Percentiles rank a stretch among this genome's conserved stretches.
phyloP scores from a whole-genome alignment of 2,113 vertebrate species.

The Azemiops feae region DNA sequence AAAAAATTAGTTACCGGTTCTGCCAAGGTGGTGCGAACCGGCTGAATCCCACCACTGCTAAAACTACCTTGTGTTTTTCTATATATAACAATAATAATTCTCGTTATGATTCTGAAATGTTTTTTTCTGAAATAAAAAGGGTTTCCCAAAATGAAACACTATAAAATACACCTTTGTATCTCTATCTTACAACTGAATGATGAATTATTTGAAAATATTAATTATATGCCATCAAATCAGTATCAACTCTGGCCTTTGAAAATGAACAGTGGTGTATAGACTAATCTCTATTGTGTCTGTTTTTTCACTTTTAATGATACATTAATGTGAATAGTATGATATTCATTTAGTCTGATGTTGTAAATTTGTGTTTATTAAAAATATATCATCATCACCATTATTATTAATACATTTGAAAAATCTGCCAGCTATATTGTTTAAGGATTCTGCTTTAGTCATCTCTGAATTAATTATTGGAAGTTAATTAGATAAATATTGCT shows the following conservation, averaged over 20 bases:
- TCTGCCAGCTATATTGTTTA: not conserved
- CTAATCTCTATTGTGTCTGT: not conserved
- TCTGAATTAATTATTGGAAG: not conserved
- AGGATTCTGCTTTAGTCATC: not conserved
- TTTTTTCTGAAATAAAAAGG: not conserved
- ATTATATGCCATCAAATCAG: no score
- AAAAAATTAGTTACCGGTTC: no score
- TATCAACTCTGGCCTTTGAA: no score
- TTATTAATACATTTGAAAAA: not conserved
- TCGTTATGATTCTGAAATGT: no score
- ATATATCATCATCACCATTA: not conserved
- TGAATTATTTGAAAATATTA: not conserved
- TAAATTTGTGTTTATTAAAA: not conserved
- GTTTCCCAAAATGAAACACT: not conserved
- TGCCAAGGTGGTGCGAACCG: no score
- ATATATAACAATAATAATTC: no score
- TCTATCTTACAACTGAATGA: not conserved
- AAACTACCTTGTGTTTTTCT: not conserved
- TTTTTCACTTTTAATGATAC: not conserved
- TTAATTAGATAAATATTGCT: not conserved
- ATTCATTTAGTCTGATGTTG: not conserved
- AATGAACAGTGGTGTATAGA: not conserved
- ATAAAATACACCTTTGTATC: not conserved
- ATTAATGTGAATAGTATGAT: not conserved
- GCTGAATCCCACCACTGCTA: no score